Base-by-base conservation (phyloP, 2,113 vertebrate species). In the Rhinolophus sinicus region DNA sequence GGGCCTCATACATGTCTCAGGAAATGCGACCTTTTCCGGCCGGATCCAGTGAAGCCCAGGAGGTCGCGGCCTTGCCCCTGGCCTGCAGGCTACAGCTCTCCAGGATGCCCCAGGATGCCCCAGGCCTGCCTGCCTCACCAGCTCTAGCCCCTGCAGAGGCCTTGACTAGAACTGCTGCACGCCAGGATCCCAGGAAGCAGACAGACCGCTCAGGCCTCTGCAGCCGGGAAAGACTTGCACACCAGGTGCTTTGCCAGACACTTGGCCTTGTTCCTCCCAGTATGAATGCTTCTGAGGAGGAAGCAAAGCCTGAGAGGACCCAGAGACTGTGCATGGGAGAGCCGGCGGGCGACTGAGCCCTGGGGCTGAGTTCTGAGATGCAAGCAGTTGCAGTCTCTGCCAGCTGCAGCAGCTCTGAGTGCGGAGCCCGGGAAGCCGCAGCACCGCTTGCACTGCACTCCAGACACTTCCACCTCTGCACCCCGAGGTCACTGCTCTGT, bases 21-120 rank as follows among this genome's bases (percentile, higher is more conserved):
- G 95, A 97, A 97, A 97, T 52, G 40, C 0, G 0, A 93, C 93
- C 33, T 96, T 96, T 97, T 92, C 95, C 4, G 3, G 87, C 70
- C 58, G 54, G 77, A 97, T 95, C 86, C 78, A 90, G 65, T 16
- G 54, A 82, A 95, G 50, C 87, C 93, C 18, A 2, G 47, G 64
- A 92, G 56, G 89, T 95, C 33, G 13, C 76, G 80, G 85, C 33
- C 84, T 92, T 94, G 83, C 47, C 80, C 60, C 78, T 62, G 40
- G 90, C 60, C 93, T 80, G 9, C 7, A 26, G 58, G 72, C n/a
- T 82, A 24, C 40, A 26, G 60, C 47, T 85, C 90, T 84, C 78
- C 60, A 52, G 93, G 86, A 83, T 75, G 64, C 75, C 91, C 75
- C 19, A 11, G 40, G 40, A 44, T 44, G 40, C 40, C 40, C 40